Evolutionary conservation across 2,113 vertebrate species (phyloP), one percentile per base, ranked within the genome.

Genomic region (Rhodinocichla rosea): DNA sequence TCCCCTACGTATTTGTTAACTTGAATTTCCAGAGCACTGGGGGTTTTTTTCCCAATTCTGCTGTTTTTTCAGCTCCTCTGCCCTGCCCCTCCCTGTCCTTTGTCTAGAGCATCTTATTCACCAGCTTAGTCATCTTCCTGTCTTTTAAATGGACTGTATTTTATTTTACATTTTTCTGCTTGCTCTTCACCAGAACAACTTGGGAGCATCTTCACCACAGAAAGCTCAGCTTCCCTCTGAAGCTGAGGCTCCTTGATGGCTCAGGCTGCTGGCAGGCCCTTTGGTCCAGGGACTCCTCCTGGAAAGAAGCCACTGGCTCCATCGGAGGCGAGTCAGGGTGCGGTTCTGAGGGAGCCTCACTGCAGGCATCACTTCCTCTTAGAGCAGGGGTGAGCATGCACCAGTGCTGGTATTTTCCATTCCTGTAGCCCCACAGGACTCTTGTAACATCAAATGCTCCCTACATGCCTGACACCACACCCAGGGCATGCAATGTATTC

Each of bases 261-360:
- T 90, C 53, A 35, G 67, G 57, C 81, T 92, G 83, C 71, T 6
- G 9, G 59, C 80, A 87, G 50, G 59, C 73, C 45, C 45, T 57
- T 7, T 1, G 0, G 32, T 40, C 28, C 82, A 22, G 35, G 62
- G 49, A 76, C 0, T 1, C 40, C 84, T 64, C 47, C 56, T 91
- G 92, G 93, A 73, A 86, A 62, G 13, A 10, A 78, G 87, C 70
- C 88, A 35, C 63, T 16, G 63, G 57, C 85, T 85, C 53, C 37
- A 35, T 2, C 0, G 0, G 32, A 83, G 21, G 71, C 3, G 0
- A 52, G 60, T 18, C 0, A 0, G 88, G 89, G 86, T 47, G 50
- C 0, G 19, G 83, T 55, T 92, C 63, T 3, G 13, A 67, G 63
- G 55, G 63, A 78, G 68, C 24, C 67, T 83, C 75, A 24, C 73